Conservation (phyloP, 1,140 invertebrate species). For the Aphaenogaster floridana region DNA sequence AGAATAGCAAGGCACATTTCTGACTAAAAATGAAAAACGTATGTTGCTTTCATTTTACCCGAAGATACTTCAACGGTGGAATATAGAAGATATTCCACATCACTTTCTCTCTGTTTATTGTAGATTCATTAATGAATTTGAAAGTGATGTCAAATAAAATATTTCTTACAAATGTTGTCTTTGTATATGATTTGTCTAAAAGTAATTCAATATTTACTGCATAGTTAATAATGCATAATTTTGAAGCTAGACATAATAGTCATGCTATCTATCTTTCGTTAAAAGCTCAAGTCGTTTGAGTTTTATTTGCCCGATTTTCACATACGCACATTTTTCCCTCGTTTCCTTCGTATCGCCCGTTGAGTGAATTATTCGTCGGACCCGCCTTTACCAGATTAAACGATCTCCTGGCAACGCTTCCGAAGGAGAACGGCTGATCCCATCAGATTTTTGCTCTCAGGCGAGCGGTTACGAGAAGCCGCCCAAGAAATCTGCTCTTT, state of each 20-base stretch:
- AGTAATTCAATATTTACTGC: not conserved
- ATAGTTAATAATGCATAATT: not conserved
- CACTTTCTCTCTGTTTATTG: not conserved
- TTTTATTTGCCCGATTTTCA: slow-evolving; percentile 24
- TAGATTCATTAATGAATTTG: not conserved
- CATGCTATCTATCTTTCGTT: not conserved
- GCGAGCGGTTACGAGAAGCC: slow-evolving; percentile 48
- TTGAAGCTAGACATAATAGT: not conserved
- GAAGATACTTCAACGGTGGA: not conserved
- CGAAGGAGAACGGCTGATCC: slow-evolving; percentile 48
- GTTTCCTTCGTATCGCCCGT: slow-evolving; percentile 29
- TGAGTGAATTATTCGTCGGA: slow-evolving; percentile 56
- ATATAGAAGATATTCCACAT: not conserved
- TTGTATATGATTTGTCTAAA: not conserved
- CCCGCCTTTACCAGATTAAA: slow-evolving; percentile 56
- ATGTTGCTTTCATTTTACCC: not conserved
- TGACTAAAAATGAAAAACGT: not conserved
- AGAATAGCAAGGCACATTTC: not conserved
- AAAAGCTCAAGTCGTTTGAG: not conserved
- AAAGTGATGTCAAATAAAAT: slow-evolving; percentile 1
- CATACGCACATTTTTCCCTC: slow-evolving; percentile 29
- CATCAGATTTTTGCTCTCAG: slow-evolving; percentile 57
- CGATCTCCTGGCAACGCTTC: slow-evolving; percentile 36
- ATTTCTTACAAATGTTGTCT: not conserved
- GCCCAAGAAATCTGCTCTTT: slow-evolving; percentile 59